Base-by-base conservation (phyloP, 2,797 vertebrate species). In the Fistularia tabacaria region DNA sequence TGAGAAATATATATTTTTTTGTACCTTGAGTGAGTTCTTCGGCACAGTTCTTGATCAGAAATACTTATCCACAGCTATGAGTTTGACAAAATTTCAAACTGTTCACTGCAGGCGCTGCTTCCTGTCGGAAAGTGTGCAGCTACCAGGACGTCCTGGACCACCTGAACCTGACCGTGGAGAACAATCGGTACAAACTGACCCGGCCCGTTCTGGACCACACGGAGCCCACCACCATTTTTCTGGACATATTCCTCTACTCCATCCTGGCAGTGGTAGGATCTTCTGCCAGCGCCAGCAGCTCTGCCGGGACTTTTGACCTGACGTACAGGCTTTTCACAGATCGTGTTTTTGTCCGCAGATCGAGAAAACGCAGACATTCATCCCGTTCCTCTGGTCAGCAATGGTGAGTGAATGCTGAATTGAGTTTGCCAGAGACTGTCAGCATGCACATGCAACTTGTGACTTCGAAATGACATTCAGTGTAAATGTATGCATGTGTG, bases 351-450 rank as follows among this genome's bases (percentile, higher is more conserved):
- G 11, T 58, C 73, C 46, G 15, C 66, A 90, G 88, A 65, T 76
- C 38, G 88, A 90, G 64, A 90, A 89, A 77, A 84, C 86, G 0
- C 88, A 90, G 56, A 87, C 79, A 1, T 90, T 88, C 44, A 66
- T 80, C 48, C 82, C 88, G 8, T 81, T 84, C 1, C 0, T 90
- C 57, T 90, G 84, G 87, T 37, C 52, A 3, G 1, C 9, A 3
- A 12, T 68, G 73, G 88, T 88, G 68, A 84, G n/a, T 51, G 1
- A 38, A 7, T 41, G 7, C 43, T 36, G 14, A n/a, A n/a, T n/a
- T n/a, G n/a, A n/a, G n/a, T n/a, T n/a, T n/a, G n/a, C n/a, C n/a
- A n/a, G n/a, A n/a, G n/a, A n/a, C n/a, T 25, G 25, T 25, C 25
- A 25, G 25, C 25, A 25, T 25, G 25, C 25, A 25, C 2, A 25